Conservation (phyloP, 2,113 vertebrate genomes). For the Danionella cerebrum region DNA sequence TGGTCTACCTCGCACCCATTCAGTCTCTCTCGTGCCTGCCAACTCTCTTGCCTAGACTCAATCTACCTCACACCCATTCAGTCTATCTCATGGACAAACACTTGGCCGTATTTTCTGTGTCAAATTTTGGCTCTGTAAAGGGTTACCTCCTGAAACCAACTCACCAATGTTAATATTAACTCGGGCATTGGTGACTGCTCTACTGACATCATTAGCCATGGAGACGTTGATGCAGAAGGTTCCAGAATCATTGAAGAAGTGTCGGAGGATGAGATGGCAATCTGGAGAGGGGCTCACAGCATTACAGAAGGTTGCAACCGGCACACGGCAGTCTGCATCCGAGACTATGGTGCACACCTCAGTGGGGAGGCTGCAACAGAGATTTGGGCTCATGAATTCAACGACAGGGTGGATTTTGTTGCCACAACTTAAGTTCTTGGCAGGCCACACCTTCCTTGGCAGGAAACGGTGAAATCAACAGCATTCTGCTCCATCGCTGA, state of each 20-base stretch:
- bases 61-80: no score
- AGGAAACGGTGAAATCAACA: slow-evolving; percentile 82
- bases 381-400: not conserved
- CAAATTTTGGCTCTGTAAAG: not conserved
- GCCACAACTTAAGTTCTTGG: not conserved
- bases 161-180: slow-evolving; percentile 66
- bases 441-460: slow-evolving; percentile 78
- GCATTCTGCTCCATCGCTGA: slow-evolving; percentile 52
- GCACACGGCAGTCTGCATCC: slow-evolving; percentile 71
- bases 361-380: slow-evolving; percentile 66
- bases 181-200: slow-evolving; percentile 76
- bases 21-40: no score
- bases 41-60: no score
- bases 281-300: slow-evolving; percentile 64
- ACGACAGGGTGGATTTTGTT: not conserved
- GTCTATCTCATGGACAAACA: no score
- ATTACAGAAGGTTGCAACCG: slow-evolving; percentile 67
- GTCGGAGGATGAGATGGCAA: slow-evolving; percentile 78
- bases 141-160: not conserved
- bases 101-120: no score
- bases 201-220: slow-evolving; percentile 75
- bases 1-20: no score
- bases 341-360: slow-evolving; percentile 83
- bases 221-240: slow-evolving; percentile 88
- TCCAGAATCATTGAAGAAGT: slow-evolving; percentile 76